Evolutionary conservation across 2,888 invertebrate genomes (phyloP), one percentile per base, ranked within the genome.

Genomic region (Orchesella flavescens): DNA sequence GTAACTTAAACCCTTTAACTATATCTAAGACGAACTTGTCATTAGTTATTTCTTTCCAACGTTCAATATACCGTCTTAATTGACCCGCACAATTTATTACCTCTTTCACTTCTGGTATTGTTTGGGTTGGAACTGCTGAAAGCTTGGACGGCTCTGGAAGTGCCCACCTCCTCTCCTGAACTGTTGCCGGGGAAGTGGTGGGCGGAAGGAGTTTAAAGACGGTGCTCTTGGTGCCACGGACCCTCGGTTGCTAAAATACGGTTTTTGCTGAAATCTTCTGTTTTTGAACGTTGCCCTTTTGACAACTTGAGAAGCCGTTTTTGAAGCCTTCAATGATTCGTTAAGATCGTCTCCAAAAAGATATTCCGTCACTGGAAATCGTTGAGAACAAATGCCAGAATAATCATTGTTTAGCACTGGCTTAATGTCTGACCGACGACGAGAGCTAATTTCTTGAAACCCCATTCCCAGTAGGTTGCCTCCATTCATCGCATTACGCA

Each of bases 1-100:
- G 59, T 9, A 77, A 57, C 17, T 23, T 43, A 63, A 66, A 71
- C 5, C 78, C 78, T 3, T 44, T 24, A 0, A 79, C 71, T 15
- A 43, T 49, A 9, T 79, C 34, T 49, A 79, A 24, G 2, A 79
- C 63, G 46, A 21, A 44, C 17, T 17, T 9, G 24, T 79, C 78
- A n/a, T 1, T n/a, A 23, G 78, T 79, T 21, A 79, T 61, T 12
- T 59, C 49, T 71, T 24, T 13, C 78, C 71, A 79, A 49, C 17
- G 19, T 0, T 24, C 17, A 21, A 44, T 17, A 76, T 53, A 71
- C 10, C 49, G 23, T 24, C 21, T 13, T 46, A 79, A 46, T 15
- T 17, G 19, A 61, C 78, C 71, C 3, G 78, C 78, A 44, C 49
- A 57, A 49, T 34, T 34, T 34, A 7, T 34, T 34, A 34, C 34